Evolutionary conservation across 37 sponge, comb jelly and placozoan genomes (phyloP).

Genomic region (Ianthella basta): DNA sequence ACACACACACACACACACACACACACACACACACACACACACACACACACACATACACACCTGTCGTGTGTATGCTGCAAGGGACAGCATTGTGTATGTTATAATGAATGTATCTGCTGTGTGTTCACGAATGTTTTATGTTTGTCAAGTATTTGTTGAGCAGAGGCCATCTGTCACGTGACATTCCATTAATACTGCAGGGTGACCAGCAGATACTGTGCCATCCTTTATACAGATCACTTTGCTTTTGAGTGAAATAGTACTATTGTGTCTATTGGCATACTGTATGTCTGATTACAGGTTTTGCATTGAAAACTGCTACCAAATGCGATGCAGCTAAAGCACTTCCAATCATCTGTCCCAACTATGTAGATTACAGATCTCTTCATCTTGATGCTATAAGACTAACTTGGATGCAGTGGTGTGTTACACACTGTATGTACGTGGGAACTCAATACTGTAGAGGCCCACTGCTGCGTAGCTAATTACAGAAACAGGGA

Average conservation of each 20-base stretch:
- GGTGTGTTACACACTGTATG: not conserved
- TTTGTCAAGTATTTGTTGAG: too few species aligned
- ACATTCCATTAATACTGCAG: too few species aligned
- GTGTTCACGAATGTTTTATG: not conserved
- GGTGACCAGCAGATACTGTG: too few species aligned
- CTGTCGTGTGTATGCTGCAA: not conserved
- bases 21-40: conserved; percentile 11
- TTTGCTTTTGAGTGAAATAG: too few species aligned
- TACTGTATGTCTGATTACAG: not conserved
- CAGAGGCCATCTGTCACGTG: too few species aligned
- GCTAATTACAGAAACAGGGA: too few species aligned
- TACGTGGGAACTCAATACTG: not conserved
- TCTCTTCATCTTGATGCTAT: not conserved
- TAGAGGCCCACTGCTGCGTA: too few species aligned
- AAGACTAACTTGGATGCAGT: not conserved
- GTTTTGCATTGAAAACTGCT: not conserved
- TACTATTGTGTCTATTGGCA: too few species aligned
- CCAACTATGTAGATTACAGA: not conserved
- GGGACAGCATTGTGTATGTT: not conserved
- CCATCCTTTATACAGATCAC: too few species aligned
- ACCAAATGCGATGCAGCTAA: not conserved
- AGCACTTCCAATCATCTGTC: not conserved
- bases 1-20: conserved; percentile 32
- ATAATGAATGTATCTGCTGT: not conserved
- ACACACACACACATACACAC: not conserved